Base-by-base conservation (phyloP, 2,113 vertebrate genomes). In the Hippolais icterina region DNA sequence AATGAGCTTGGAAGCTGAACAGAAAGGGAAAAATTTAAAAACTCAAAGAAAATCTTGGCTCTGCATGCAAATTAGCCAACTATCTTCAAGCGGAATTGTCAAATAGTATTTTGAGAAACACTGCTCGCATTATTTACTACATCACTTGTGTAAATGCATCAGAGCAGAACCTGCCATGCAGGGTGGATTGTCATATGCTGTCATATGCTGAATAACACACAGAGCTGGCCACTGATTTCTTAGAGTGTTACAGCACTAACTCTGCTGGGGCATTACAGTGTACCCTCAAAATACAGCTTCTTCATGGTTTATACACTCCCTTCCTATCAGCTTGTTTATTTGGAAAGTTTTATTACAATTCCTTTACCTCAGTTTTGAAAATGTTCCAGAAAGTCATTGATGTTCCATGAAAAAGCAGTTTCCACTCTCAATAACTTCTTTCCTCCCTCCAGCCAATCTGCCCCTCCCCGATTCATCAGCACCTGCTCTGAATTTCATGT, bases 1-100 rank as follows among this genome's bases (percentile, higher is more conserved):
- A 87, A 84, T 60, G 50, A 87, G 74, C 33, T 93, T 70, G 71
- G 89, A 96, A 96, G 54, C 50, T 83, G 64, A 64, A 89, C 28
- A 87, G 66, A 87, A 89, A 77, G 15, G 52, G 33, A 29, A 61
- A 82, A 89, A 50, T 46, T 74, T 81, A 91, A 71, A 27, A 89
- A 69, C 41, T 52, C 59, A n/a, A 65, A 81, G 80, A 23, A 75
- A 85, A 68, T 72, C 31, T 74, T 22, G 84, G 35, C n/a, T 87
- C 42, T 68, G 3, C 16, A 49, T 59, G 42, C 41, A 93, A 69
- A 85, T 75, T 18, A 86, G 12, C 59, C 42, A 37, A 44, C 53
- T 60, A 82, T 90, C 71, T 68, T 71, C 42, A 78, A 89, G 56
- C 5, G 27, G 60, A 90, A 70, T 75, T 44, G 33, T 69, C 72